phyloP scores from a whole-genome alignment of 2,888 invertebrate species.

The Tineola bisselliella region DNA sequence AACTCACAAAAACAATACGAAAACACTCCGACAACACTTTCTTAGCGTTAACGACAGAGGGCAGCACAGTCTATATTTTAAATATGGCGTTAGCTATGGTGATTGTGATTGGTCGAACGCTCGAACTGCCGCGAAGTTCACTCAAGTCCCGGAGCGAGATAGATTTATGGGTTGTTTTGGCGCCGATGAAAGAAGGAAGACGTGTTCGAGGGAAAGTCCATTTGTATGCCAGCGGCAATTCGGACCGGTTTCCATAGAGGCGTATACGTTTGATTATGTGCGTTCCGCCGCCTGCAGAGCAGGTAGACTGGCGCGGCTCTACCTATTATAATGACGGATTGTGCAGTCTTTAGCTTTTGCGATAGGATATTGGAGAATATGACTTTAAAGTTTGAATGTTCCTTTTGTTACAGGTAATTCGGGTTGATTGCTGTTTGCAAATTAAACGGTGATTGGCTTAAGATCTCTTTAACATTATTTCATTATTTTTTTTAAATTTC shows the following conservation, averaged over 20 bases:
- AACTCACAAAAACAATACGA: background rate
- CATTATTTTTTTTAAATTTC: no score
- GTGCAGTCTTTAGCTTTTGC: slow-evolving; percentile 17
- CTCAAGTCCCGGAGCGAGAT: slow-evolving; percentile 48
- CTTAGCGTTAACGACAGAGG: slow-evolving; percentile 31
- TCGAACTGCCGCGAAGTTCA: slow-evolving; percentile 50
- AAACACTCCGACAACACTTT: background rate
- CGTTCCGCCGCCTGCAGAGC: slow-evolving; percentile 32
- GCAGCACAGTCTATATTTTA: slow-evolving; percentile 43
- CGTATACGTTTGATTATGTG: slow-evolving; percentile 38
- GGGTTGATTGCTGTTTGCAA: slow-evolving; percentile 1
- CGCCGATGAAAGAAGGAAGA: slow-evolving; percentile 60
- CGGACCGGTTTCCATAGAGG: slow-evolving; percentile 63
- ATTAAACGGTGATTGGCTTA: background rate
- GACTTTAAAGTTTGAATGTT: slow-evolving; percentile 16
- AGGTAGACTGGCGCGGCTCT: slow-evolving; percentile 37
- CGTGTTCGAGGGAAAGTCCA: slow-evolving; percentile 52
- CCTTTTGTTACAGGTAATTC: slow-evolving; percentile 14
- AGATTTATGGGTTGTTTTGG: slow-evolving; percentile 60
- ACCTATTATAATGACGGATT: slow-evolving; percentile 52
- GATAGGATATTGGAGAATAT: slow-evolving; percentile 7
- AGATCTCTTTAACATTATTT: no score
- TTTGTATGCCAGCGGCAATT: slow-evolving; percentile 56
- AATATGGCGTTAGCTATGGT: slow-evolving; percentile 59
- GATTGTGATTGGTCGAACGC: slow-evolving; percentile 40